Base-by-base conservation (phyloP, 2,113 vertebrate species). In the Odocoileus hemionus region DNA sequence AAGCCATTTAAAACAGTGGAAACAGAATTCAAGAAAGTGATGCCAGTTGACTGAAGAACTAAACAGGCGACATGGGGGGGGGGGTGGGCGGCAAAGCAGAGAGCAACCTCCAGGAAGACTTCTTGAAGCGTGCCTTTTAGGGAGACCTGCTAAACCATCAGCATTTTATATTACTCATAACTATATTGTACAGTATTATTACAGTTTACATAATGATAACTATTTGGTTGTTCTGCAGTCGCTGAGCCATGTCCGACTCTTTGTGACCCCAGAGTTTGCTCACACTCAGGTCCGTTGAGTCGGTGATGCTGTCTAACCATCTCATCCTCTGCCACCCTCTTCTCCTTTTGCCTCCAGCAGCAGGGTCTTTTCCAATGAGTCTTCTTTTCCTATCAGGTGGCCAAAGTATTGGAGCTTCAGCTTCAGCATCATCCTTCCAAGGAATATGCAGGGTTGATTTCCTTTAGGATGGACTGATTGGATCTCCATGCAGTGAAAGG, bases 1-100 rank as follows among this genome's bases (percentile, higher is more conserved):
- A 50, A 50, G 47, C 1, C 47, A 5, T 36, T n/a, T 54, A 6
- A 26, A 45, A 14, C 33, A 54, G 39, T 28, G 15, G 47, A 11
- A 30, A 30, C 15, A 8, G 52, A 54, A 60, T 54, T 60, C 25
- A 25, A 64, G 25, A 54, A 47, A 9, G 21, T 23, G 25, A 16
- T 36, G 58, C 47, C 47, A 50, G 47, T 50, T 1, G 47, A 13
- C 47, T 50, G 47, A 50, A 50, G 12, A 50, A 50, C 47, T 50
- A 50, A 50, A 50, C 47, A 50, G 39, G 84, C 39, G 4, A 2
- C 3, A 0, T 1, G 7, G 16, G 23, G 1, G 4, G 17, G 57
- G 7, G 16, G 23, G 3, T 3, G 17, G 57, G 15, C 7, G 12
- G 47, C 47, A 52, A 28, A 16, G 78, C 78, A 6, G 5, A 33